Conservation (phyloP, 2,797 vertebrate genomes). For the Manis javanica region DNA sequence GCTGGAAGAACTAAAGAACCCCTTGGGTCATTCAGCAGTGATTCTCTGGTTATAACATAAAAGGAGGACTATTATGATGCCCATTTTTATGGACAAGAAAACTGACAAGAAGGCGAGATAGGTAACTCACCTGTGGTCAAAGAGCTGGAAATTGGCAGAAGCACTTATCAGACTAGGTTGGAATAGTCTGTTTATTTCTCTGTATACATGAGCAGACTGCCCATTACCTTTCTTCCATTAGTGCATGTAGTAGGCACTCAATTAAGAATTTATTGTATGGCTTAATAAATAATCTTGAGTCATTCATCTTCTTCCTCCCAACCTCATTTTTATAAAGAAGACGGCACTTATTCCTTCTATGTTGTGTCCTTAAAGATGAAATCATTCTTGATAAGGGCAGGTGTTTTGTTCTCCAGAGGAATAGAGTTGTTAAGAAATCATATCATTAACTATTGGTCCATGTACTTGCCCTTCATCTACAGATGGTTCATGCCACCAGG, state of each 20-base stretch:
- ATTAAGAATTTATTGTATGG: slow-evolving; percentile 5
- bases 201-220: not conserved
- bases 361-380: slow-evolving; percentile 27
- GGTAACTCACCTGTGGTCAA: not conserved
- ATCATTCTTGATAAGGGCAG: not conserved
- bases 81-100: slow-evolving; percentile 1
- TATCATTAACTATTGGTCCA: not conserved
- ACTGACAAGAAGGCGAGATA: not conserved
- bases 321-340: slow-evolving; percentile 10
- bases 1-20: not conserved
- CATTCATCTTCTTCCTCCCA: not conserved
- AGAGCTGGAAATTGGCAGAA: not conserved
- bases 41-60: not conserved
- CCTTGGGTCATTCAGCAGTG: not conserved
- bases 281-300: not conserved
- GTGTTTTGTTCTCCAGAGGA: not conserved
- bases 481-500: not conserved
- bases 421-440: not conserved
- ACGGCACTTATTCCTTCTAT: not conserved
- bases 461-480: not conserved
- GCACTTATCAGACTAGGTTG: not conserved
- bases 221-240: not conserved
- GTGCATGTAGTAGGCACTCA: not conserved
- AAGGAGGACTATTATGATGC: not conserved
- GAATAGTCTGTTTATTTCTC: not conserved